phyloP scores from a whole-genome alignment of 2,888 invertebrate species.

The Phlogophora meticulosa region DNA sequence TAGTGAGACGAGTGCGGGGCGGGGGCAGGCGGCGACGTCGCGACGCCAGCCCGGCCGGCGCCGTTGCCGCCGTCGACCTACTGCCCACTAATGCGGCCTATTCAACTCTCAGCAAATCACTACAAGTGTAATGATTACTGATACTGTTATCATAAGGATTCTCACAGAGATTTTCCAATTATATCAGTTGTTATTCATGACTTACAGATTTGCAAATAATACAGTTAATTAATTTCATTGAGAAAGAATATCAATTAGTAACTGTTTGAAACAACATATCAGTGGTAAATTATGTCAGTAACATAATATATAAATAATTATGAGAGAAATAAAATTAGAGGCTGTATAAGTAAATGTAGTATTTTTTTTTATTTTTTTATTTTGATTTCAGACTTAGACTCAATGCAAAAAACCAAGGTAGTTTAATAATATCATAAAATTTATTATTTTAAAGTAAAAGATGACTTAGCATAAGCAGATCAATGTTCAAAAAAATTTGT shows the following conservation, averaged over 20 bases:
- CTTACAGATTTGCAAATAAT: constrained; percentile 7
- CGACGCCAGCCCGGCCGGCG: constrained; percentile 90
- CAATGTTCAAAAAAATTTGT: background rate
- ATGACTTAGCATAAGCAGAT: background rate
- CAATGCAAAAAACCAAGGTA: background rate
- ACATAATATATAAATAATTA: background rate
- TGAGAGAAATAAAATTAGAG: too few relatives aligned
- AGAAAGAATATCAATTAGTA: background rate
- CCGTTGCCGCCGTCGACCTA: constrained; percentile 74
- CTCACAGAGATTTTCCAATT: constrained; percentile 35
- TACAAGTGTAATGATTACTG: constrained; percentile 55
- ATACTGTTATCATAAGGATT: constrained; percentile 64
- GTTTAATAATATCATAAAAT: too few relatives aligned
- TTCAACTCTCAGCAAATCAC: constrained; percentile 65
- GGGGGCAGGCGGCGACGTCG: constrained; percentile 81
- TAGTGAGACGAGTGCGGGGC: constrained; percentile 62
- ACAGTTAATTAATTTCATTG: background rate
- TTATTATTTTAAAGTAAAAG: too few relatives aligned
- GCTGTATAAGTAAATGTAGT: background rate
- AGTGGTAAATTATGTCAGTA: background rate
- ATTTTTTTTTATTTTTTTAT: background rate
- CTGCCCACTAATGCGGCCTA: constrained; percentile 71
- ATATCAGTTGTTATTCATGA: constrained; percentile 2
- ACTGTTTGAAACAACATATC: background rate
- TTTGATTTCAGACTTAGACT: background rate